A percentile compares a stretch with the other conserved stretches of the same genome.
phyloP scores from a whole-genome alignment of 2,888 invertebrate species.

The Eupithecia inturbata region DNA sequence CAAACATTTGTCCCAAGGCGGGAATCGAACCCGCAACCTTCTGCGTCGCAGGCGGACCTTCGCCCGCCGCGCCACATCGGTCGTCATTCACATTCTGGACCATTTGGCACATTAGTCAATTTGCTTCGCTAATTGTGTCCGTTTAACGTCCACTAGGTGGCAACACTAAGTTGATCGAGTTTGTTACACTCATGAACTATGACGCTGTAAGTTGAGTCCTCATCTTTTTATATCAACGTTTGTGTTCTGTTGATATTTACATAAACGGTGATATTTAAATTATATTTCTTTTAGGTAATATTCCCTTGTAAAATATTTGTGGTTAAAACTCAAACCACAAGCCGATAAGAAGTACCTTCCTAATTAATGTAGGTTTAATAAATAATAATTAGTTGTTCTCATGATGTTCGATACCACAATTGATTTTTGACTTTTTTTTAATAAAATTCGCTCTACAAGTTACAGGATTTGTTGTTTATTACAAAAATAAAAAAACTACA shows the following conservation, averaged over 20 bases:
- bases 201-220: not conserved
- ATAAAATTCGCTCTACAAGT: too few species aligned
- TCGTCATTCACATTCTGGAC: too few species aligned
- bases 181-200: not conserved
- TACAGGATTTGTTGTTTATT: too few species aligned
- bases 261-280: not conserved
- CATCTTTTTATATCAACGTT: not conserved
- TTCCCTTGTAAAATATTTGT: not conserved
- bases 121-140: constrained; percentile 38
- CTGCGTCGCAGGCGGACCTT: too few species aligned
- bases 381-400: not conserved
- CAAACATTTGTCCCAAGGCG: too few species aligned
- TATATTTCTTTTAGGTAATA: not conserved
- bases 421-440: not conserved
- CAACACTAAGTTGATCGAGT: not conserved
- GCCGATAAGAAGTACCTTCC: not conserved
- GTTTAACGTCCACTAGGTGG: not conserved
- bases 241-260: not conserved
- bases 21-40: too few species aligned
- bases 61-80: too few species aligned
- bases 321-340: not conserved
- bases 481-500: too few species aligned
- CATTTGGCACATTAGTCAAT: constrained; percentile 24
- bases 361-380: not conserved
- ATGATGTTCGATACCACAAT: not conserved